Evolutionary conservation across 2,888 invertebrate genomes (phyloP).

Genomic region (Melanostoma scalare): DNA sequence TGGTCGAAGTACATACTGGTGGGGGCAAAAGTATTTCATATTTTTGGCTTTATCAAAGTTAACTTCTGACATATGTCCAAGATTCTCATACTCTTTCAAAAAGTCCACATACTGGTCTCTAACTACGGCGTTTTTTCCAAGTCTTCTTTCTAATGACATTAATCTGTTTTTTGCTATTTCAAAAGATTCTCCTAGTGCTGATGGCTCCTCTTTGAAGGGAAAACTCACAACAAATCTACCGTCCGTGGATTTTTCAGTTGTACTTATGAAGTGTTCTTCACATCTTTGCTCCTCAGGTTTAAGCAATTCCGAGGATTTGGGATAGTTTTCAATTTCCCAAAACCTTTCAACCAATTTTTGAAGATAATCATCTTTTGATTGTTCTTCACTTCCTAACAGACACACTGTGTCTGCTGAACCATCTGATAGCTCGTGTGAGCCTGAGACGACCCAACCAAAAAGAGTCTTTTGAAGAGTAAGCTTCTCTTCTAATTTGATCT

Average conservation of each 20-base stretch:
- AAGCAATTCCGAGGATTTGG: not conserved
- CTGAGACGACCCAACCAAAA: constrained; percentile 71
- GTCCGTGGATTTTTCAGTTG: not conserved
- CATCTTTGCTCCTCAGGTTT: not conserved
- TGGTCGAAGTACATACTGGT: constrained; percentile 16
- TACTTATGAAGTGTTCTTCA: not conserved
- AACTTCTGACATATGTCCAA: constrained; percentile 25
- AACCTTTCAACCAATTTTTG: constrained; percentile 20
- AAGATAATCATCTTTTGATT: not conserved
- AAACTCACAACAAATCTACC: constrained; percentile 21
- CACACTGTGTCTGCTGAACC: not conserved
- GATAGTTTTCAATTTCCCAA: constrained; percentile 30
- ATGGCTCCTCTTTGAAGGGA: not conserved
- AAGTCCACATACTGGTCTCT: constrained; percentile 14
- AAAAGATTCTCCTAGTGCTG: constrained; percentile 15
- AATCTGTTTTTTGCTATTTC: constrained; percentile 4
- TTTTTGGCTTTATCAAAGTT: not conserved
- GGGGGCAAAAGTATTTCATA: not conserved
- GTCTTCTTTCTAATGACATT: not conserved
- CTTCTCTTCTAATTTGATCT: constrained; percentile 59
- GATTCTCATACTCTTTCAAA: constrained; percentile 24
- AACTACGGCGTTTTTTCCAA: not conserved
- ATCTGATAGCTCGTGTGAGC: constrained; percentile 1
- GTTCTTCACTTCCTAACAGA: no score
- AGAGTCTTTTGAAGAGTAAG: constrained; percentile 69